phyloP scores from a whole-genome alignment of 2,113 vertebrate genomes.

The Coturnix japonica region DNA sequence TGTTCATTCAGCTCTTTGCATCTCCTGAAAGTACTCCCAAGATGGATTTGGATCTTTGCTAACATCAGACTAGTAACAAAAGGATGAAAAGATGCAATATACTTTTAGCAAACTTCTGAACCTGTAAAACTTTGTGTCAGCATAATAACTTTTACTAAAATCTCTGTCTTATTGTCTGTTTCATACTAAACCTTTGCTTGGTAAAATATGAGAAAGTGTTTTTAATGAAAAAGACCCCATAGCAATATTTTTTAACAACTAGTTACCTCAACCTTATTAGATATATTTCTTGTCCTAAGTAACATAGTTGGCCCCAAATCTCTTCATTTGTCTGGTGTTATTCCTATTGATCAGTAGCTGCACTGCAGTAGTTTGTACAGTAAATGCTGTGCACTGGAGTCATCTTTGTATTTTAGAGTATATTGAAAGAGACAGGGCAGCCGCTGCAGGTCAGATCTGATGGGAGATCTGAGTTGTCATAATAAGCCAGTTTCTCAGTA shows the following conservation, averaged over 20 bases:
- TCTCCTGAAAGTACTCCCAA: neutral
- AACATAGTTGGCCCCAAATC: neutral
- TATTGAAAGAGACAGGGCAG: constrained; percentile 58
- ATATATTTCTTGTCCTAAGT: neutral
- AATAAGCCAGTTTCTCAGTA: constrained; percentile 50
- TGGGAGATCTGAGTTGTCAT: constrained; percentile 49
- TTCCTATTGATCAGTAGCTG: constrained; percentile 6
- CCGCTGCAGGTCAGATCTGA: constrained; percentile 47
- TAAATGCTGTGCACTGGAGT: neutral
- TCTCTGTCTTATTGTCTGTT: neutral
- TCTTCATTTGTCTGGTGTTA: neutral
- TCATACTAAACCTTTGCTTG: neutral
- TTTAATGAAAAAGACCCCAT: neutral
- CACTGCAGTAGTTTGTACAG: neutral
- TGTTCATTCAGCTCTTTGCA: neutral
- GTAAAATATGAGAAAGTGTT: neutral
- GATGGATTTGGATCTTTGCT: neutral
- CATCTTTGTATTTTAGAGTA: constrained; percentile 10
- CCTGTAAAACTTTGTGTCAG: neutral
- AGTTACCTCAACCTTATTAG: neutral
- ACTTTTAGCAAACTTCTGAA: neutral
- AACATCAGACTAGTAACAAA: neutral
- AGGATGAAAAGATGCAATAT: neutral
- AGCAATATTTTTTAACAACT: neutral
- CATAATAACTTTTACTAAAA: neutral